Conservation (phyloP, 2,113 vertebrate genomes). For the Ariopsis seemanni region DNA sequence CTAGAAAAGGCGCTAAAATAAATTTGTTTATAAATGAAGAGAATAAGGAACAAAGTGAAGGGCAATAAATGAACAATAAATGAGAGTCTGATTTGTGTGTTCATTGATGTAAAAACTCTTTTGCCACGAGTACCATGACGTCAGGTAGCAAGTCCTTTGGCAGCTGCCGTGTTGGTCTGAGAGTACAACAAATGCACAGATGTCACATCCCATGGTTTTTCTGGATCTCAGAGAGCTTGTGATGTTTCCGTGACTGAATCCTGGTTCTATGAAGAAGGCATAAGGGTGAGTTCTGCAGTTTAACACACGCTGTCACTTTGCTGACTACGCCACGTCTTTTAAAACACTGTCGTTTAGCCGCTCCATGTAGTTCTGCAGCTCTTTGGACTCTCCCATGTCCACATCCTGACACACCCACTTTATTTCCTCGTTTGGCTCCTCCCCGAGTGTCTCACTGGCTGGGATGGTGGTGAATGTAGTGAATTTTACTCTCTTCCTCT, state of each 20-base stretch:
- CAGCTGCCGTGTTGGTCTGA: slow-evolving; percentile 60
- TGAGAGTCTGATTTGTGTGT: slow-evolving; percentile 40
- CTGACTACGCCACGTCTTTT: slow-evolving; percentile 71
- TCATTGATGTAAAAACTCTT: slow-evolving; percentile 43
- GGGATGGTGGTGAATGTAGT: slow-evolving; percentile 88
- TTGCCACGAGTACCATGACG: slow-evolving; percentile 46
- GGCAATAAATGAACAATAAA: slow-evolving; percentile 44
- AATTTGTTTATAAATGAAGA: slow-evolving; percentile 60
- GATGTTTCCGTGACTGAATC: slow-evolving; percentile 7
- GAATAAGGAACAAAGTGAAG: slow-evolving; percentile 59
- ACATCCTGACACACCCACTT: slow-evolving; percentile 89
- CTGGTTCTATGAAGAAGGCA: slow-evolving; percentile 67
- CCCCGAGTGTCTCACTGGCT: slow-evolving; percentile 77
- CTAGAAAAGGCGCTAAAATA: slow-evolving; percentile 63
- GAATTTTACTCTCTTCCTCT: slow-evolving; percentile 92
- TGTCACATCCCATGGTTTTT: slow-evolving; percentile 28
- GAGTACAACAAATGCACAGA: slow-evolving; percentile 14
- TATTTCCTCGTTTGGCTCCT: slow-evolving; percentile 80
- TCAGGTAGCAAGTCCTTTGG: slow-evolving; percentile 27
- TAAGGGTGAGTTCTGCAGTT: slow-evolving; percentile 75
- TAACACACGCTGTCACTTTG: background rate
- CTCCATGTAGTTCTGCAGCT: slow-evolving; percentile 84
- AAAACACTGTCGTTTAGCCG: slow-evolving; percentile 80
- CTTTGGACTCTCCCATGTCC: slow-evolving; percentile 78
- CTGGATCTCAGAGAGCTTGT: slow-evolving; percentile 27